A percentile compares a stretch with the other conserved stretches of the same genome.
Conservation (phyloP, 2,888 invertebrate genomes). For the Agapostemon virescens region DNA sequence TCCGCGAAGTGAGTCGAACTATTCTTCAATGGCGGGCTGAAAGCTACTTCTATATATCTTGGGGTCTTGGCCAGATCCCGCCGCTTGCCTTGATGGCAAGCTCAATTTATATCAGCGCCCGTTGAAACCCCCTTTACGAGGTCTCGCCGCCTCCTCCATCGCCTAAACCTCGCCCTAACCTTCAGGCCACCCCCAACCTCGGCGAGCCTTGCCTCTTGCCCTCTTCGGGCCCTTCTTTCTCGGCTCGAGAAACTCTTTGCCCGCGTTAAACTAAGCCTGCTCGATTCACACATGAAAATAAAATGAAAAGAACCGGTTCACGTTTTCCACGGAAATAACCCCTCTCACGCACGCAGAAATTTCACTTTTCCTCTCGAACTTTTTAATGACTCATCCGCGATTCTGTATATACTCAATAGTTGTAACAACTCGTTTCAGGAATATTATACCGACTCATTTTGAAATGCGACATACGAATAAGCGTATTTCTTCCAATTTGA, state of each 20-base stretch:
- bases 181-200: conserved; percentile 51
- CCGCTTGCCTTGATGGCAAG: conserved; percentile 79
- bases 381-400: not conserved
- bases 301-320: conserved; percentile 49
- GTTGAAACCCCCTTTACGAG: conserved; percentile 80
- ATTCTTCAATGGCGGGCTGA: conserved; percentile 74
- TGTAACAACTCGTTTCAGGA: too few relatives aligned
- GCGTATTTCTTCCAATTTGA: too few relatives aligned
- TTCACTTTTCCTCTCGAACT: not conserved
- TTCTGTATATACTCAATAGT: not conserved
- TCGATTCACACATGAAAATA: conserved; percentile 68
- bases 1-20: conserved; percentile 66
- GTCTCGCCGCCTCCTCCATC: conserved; percentile 67
- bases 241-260: conserved; percentile 56
- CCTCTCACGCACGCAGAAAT: not conserved
- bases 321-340: not conserved
- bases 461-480: too few relatives aligned
- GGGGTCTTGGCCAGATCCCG: conserved; percentile 73
- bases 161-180: conserved; percentile 62
- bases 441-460: too few relatives aligned
- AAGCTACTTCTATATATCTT: conserved; percentile 76
- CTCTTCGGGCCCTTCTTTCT: conserved; percentile 57
- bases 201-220: conserved; percentile 55
- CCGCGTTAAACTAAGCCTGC: conserved; percentile 70
- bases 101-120: conserved; percentile 80